Conservation (phyloP, 2,113 vertebrate species). For the Leptobrachium leishanense region DNA sequence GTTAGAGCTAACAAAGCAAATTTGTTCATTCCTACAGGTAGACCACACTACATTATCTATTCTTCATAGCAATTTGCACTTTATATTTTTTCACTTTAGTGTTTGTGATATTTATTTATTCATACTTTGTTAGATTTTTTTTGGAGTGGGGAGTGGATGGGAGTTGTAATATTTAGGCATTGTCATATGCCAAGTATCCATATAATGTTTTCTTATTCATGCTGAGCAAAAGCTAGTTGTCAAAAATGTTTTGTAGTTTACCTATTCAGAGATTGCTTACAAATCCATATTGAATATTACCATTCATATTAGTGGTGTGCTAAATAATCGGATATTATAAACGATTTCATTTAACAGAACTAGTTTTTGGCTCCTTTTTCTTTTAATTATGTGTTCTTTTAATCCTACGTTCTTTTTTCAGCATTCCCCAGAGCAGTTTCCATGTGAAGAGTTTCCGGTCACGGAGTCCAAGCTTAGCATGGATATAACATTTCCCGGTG, state of each 20-base stretch:
- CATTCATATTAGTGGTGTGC: background rate
- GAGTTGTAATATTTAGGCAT: too few species aligned
- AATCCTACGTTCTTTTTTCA: constrained; percentile 56
- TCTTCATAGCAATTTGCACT: background rate
- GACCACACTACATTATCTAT: background rate
- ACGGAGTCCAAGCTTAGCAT: constrained; percentile 95
- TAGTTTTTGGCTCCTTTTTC: background rate
- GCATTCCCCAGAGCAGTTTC: constrained; percentile 93
- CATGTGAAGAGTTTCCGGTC: constrained; percentile 91
- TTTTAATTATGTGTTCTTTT: background rate
- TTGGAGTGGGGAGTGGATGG: too few species aligned
- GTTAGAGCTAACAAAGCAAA: constrained; percentile 91
- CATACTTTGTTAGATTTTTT: too few species aligned
- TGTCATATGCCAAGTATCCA: too few species aligned
- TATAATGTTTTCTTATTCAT: too few species aligned
- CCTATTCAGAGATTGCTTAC: too few species aligned
- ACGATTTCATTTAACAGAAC: background rate
- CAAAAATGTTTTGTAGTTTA: too few species aligned
- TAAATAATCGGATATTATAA: background rate
- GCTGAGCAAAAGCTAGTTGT: too few species aligned
- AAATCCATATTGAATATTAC: too few species aligned
- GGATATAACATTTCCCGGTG: constrained; percentile 95
- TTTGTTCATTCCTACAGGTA: constrained; percentile 95
- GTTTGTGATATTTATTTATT: background rate
- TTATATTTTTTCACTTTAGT: background rate